Percentiles rank a stretch among this genome's conserved stretches.
Conservation (phyloP, 2,888 invertebrate species). For the Magallana nippona region DNA sequence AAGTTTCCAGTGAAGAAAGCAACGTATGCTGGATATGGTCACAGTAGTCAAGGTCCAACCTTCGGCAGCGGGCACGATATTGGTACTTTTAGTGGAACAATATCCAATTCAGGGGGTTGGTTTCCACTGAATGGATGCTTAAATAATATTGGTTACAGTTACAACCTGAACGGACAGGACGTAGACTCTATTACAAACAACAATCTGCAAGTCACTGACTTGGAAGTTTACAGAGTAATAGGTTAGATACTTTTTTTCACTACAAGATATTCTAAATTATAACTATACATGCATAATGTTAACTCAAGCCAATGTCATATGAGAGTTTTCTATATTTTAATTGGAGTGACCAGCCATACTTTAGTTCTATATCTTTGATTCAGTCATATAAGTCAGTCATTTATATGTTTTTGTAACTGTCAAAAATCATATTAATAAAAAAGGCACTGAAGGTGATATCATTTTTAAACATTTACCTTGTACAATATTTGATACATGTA, state of each 20-base stretch:
- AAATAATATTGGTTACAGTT: neutral
- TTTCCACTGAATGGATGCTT: constrained; percentile 37
- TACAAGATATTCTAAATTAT: too few relatives aligned
- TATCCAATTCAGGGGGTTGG: neutral
- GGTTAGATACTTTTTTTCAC: too few relatives aligned
- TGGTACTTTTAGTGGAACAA: constrained; percentile 33
- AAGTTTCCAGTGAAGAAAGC: constrained; percentile 39
- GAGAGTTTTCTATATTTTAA: too few relatives aligned
- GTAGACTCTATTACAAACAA: constrained; percentile 45
- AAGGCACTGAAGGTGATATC: too few relatives aligned
- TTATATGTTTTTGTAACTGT: too few relatives aligned
- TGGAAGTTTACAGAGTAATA: constrained; percentile 51
- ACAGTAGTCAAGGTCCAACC: constrained; percentile 44
- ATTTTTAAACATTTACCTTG: too few relatives aligned
- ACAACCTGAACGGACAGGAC: constrained; percentile 40
- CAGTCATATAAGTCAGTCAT: too few relatives aligned
- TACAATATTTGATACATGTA: neutral
- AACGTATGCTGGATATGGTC: constrained; percentile 29
- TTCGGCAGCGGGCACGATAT: constrained; percentile 51
- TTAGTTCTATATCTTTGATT: too few relatives aligned
- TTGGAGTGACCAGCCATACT: too few relatives aligned
- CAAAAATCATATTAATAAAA: too few relatives aligned
- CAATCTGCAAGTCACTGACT: constrained; percentile 45
- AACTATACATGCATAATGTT: too few relatives aligned
- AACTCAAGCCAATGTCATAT: too few relatives aligned